Evolutionary conservation across 1,140 invertebrate genomes (phyloP).

Genomic region (Zaprionus vittiger): DNA sequence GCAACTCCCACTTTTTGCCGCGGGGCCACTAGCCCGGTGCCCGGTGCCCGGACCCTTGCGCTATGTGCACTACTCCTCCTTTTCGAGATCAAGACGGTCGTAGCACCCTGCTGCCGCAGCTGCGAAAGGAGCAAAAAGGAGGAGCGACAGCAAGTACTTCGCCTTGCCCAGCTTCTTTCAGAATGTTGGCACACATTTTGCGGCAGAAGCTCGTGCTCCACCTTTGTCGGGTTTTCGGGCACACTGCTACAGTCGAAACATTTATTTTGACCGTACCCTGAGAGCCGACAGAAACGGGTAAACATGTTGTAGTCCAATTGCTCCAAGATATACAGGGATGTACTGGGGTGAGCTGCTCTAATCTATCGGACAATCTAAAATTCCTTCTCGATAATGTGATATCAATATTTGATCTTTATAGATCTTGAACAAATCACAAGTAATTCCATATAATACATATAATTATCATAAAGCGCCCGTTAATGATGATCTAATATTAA

Average conservation of each 20-base stretch:
- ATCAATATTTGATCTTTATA: neutral
- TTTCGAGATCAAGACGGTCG: slow-evolving; percentile 76
- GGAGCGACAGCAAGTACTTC: slow-evolving; percentile 68
- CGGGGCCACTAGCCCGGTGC: slow-evolving; percentile 67
- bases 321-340: neutral
- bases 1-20: slow-evolving; percentile 84
- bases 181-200: slow-evolving; percentile 60
- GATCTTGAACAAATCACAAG: neutral
- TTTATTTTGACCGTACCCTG: slow-evolving; percentile 29
- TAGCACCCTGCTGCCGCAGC: slow-evolving; percentile 37
- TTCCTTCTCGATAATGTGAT: neutral
- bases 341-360: neutral
- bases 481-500: slow-evolving; percentile 3
- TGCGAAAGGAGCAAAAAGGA: slow-evolving; percentile 28
- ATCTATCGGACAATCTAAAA: neutral
- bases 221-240: slow-evolving; percentile 65
- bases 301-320: neutral
- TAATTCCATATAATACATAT: neutral
- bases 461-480: neutral
- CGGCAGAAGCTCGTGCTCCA: slow-evolving; percentile 70
- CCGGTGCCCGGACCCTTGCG: slow-evolving; percentile 72
- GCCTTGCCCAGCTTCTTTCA: slow-evolving; percentile 47
- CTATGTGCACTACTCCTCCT: slow-evolving; percentile 84
- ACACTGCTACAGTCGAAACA: slow-evolving; percentile 12
- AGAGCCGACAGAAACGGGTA: neutral